Percentiles rank a stretch among this genome's conserved stretches.
phyloP scores from a whole-genome alignment of 2,888 invertebrate genomes.

The Coenonympha arcania region DNA sequence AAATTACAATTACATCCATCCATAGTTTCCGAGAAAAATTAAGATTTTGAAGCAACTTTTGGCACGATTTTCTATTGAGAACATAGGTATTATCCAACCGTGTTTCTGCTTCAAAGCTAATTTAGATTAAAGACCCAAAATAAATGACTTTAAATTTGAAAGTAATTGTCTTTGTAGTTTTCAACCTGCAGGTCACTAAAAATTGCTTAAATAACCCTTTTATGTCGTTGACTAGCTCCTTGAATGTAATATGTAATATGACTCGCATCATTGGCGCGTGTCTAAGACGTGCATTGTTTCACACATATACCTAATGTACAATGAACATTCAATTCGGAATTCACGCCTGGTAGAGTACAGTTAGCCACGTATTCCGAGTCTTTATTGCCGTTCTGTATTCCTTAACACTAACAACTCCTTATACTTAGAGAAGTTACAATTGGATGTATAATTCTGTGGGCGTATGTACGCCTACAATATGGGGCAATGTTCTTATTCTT shows the following conservation, averaged over 20 bases:
- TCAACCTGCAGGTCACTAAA: too few species aligned
- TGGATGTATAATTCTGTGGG: slow-evolving; percentile 2
- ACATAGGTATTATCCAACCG: too few species aligned
- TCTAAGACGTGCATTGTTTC: slow-evolving; percentile 30
- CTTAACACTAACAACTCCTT: slow-evolving; percentile 1
- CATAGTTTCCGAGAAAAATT: too few species aligned
- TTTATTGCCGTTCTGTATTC: neutral
- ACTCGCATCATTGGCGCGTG: slow-evolving; percentile 28
- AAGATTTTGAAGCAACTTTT: too few species aligned
- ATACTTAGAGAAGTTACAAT: slow-evolving; percentile 6
- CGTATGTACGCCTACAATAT: slow-evolving; percentile 7
- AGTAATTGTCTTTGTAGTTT: too few species aligned
- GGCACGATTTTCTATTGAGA: too few species aligned
- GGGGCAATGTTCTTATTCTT: slow-evolving; percentile 20
- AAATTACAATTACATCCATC: too few species aligned
- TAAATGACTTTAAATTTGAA: too few species aligned
- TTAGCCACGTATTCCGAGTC: slow-evolving; percentile 5
- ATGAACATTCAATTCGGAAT: slow-evolving; percentile 20
- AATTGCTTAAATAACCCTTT: too few species aligned
- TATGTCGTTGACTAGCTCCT: neutral
- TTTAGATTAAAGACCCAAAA: too few species aligned
- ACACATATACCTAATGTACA: slow-evolving; percentile 16
- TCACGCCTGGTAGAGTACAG: slow-evolving; percentile 16
- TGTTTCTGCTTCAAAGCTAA: too few species aligned
- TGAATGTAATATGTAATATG: slow-evolving; percentile 20